Base-by-base conservation (phyloP, 2,888 invertebrate species). In the Drosophila kuntzei region DNA sequence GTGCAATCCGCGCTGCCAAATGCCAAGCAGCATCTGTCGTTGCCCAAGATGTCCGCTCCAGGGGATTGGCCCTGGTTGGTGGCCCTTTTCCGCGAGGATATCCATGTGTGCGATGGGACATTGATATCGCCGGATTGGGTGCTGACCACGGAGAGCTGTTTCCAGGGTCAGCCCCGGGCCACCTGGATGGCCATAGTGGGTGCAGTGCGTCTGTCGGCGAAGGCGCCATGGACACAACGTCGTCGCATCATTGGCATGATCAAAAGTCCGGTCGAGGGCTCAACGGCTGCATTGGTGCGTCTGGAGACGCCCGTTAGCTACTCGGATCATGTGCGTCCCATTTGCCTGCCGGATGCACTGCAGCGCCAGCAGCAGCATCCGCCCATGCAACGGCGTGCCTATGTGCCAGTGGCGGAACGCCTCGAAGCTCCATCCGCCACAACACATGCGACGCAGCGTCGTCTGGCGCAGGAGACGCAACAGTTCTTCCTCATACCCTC, bases 51-150 rank as follows among this genome's bases (percentile, higher is more conserved):
- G 92, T 94, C 97, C 1, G 94, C 94, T 3, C 95, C 96, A 0
- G 97, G 97, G 2, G 97, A 97, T 91, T 97, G 97, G 97, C 98
- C 98, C n/a, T 98, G 98, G 97, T 95, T 97, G 90, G 96, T 95
- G 16, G 95, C 96, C 2, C 93, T 98, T 2, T 95, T 96, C 87
- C 95, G 97, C 82, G 95, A 97, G 87, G 96, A 97, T 76, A 95
- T 96, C 39, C 97, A 98, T 90, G 96, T 97, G 6, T 98, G 98
- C 90, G 98, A 98, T 91, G 97, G 96, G 1, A 96, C 97, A 1
- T 93, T 98, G 37, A 90, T 92, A 20, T 95, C 96, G 29, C 93
- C 95, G 4, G 95, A 95, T 64, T 98, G 98, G 97, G 94, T 98
- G 9, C 93, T 97, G 39, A 97, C 97, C 25, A 96, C 97, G 0